phyloP scores from a whole-genome alignment of 2,888 invertebrate genomes.

The Rugalucina vietnamica region DNA sequence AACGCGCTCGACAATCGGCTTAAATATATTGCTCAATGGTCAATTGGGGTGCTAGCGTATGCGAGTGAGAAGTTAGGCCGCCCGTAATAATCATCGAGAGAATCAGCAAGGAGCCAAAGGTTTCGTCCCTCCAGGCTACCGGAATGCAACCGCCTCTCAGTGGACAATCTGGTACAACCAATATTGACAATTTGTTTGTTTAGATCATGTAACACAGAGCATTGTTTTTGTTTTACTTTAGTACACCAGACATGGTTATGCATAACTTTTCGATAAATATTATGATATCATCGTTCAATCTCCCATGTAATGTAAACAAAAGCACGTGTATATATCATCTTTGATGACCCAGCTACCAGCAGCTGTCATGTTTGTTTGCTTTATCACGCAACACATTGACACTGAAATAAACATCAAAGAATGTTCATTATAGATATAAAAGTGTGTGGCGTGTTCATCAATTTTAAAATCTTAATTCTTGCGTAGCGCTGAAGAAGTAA shows the following conservation, averaged over 20 bases:
- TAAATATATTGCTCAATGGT: too few species aligned
- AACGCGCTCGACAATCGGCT: too few species aligned
- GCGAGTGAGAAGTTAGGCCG: too few species aligned
- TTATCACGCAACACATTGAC: constrained; percentile 7
- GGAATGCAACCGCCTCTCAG: too few species aligned
- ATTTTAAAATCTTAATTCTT: too few species aligned
- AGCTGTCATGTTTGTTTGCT: constrained; percentile 3
- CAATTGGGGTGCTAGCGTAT: too few species aligned
- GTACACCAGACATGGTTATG: neutral
- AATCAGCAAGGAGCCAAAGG: too few species aligned
- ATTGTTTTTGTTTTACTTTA: neutral
- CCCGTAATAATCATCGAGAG: too few species aligned
- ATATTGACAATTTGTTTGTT: neutral
- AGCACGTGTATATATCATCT: neutral
- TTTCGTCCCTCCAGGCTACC: too few species aligned
- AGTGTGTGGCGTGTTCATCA: too few species aligned
- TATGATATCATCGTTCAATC: neutral
- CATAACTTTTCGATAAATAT: constrained; percentile 2
- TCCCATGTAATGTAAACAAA: neutral
- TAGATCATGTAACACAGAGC: neutral
- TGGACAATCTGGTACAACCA: neutral
- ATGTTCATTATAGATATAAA: neutral
- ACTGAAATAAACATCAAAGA: neutral
- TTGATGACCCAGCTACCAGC: neutral
- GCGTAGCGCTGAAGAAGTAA: too few species aligned